These are phyloP conservation scores for Trissolcus brochymenae DNA, from an alignment of 2,888 invertebrate genomes.

Conservation along the genomic window DNA sequence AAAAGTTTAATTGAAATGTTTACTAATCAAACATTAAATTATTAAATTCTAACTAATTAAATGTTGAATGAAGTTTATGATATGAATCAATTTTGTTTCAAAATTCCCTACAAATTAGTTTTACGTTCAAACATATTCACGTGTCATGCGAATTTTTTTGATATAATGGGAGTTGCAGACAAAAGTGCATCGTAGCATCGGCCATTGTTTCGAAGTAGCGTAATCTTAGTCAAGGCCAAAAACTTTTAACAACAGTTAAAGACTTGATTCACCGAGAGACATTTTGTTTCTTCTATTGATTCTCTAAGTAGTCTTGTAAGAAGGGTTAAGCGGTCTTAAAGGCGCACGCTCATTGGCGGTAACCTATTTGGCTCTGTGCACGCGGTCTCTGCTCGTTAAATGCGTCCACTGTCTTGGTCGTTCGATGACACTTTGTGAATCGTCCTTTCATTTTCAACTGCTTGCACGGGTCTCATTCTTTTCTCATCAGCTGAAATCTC, in stretches of 20 bases:
- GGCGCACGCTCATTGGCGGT: constrained; percentile 65
- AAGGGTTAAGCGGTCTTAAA: constrained; percentile 64
- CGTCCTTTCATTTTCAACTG: constrained; percentile 32
- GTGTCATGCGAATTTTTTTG: constrained; percentile 3
- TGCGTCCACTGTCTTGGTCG: constrained; percentile 26
- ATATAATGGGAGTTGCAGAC: too few relatives aligned
- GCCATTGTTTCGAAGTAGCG: constrained; percentile 42
- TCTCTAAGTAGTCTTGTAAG: constrained; percentile 62
- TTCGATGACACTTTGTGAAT: constrained; percentile 42
- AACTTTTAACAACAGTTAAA: constrained; percentile 40
- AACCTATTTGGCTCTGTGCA: constrained; percentile 64
- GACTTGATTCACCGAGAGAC: constrained; percentile 52
- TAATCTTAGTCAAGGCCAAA: constrained; percentile 45
- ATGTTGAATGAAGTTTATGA: too few relatives aligned
- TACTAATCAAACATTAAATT: too few relatives aligned
- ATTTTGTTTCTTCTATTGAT: constrained; percentile 64
- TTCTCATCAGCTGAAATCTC: constrained; percentile 17
- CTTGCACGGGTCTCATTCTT: constrained; percentile 15
- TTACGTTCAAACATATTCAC: too few relatives aligned
- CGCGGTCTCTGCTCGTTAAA: constrained; percentile 25
- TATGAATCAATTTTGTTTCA: too few relatives aligned
- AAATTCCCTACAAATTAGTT: too few relatives aligned
- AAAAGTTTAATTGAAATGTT: too few relatives aligned
- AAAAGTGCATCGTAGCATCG: constrained; percentile 15
- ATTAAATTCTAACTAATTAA: too few relatives aligned